These are phyloP conservation scores for Chymomyza costata DNA, from an alignment of 1,140 invertebrate genomes.

Conservation along the genomic window DNA sequence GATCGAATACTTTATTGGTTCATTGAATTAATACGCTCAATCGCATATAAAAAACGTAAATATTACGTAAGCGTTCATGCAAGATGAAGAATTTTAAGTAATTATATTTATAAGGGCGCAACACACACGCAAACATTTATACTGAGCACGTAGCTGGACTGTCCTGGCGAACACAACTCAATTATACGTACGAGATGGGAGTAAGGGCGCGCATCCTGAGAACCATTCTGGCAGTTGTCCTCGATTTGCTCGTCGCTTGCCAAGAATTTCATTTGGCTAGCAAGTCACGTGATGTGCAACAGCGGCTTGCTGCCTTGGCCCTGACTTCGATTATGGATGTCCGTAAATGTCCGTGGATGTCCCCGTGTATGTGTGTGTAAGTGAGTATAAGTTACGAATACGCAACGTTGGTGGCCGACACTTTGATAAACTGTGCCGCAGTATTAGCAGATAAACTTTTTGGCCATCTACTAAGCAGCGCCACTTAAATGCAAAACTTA, in stretches of 20 bases:
- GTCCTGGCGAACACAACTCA: slow-evolving; percentile 30
- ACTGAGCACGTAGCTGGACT: too few relatives aligned
- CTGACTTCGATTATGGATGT: slow-evolving; percentile 7
- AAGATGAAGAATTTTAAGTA: too few relatives aligned
- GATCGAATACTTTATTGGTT: too few relatives aligned
- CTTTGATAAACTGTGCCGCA: slow-evolving; percentile 58
- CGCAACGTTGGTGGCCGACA: slow-evolving; percentile 37
- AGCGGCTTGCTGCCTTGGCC: slow-evolving; percentile 23
- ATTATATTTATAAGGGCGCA: too few relatives aligned
- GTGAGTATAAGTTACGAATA: slow-evolving; percentile 2
- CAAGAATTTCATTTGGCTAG: slow-evolving; percentile 53
- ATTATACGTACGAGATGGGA: slow-evolving; percentile 42
- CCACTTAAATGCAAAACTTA: slow-evolving; percentile 22
- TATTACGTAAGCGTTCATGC: too few relatives aligned
- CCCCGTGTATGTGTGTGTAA: neutral
- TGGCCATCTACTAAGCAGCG: neutral
- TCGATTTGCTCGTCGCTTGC: slow-evolving; percentile 2
- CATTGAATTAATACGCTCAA: too few relatives aligned
- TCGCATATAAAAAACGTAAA: too few relatives aligned
- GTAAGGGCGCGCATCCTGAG: too few relatives aligned
- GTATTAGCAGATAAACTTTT: slow-evolving; percentile 46
- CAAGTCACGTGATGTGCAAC: slow-evolving; percentile 61
- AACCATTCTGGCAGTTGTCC: too few relatives aligned
- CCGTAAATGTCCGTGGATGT: slow-evolving; percentile 1
- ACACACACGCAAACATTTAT: too few relatives aligned